Conservation (phyloP, 2,113 vertebrate genomes). For the Chrysochloris asiatica region DNA sequence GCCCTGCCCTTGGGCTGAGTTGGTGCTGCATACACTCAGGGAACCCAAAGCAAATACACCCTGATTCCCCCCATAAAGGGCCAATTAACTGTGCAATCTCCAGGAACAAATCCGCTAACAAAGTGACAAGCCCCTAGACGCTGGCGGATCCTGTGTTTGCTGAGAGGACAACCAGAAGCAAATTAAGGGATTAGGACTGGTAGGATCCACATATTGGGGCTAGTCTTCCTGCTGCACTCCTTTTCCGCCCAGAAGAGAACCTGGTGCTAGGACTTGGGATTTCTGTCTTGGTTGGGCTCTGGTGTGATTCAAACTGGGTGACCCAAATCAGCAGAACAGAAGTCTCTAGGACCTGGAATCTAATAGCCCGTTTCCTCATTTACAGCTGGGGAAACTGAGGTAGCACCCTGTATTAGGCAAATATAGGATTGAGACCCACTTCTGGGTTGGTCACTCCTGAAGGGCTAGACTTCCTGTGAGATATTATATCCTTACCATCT, state of each 20-base stretch:
- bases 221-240: not conserved
- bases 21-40: constrained; percentile 60
- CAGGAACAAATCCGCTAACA: constrained; percentile 83
- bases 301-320: not conserved
- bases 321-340: not conserved
- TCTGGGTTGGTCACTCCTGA: not conserved
- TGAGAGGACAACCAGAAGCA: constrained; percentile 81
- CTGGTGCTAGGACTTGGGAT: not conserved
- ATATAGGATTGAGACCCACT: not conserved
- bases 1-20: constrained; percentile 44
- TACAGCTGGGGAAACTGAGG: not conserved
- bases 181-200: constrained; percentile 79
- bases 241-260: not conserved
- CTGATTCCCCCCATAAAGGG: constrained; percentile 87
- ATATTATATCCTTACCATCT: not conserved
- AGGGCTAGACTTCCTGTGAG: not conserved
- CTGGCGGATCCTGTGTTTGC: constrained; percentile 80
- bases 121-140: constrained; percentile 81
- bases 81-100: constrained; percentile 83
- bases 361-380: not conserved
- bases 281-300: not conserved
- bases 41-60: constrained; percentile 84
- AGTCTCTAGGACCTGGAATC: not conserved
- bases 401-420: not conserved
- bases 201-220: constrained; percentile 28